Base-by-base conservation (phyloP, 2,888 invertebrate species). In the Spodoptera exigua region DNA sequence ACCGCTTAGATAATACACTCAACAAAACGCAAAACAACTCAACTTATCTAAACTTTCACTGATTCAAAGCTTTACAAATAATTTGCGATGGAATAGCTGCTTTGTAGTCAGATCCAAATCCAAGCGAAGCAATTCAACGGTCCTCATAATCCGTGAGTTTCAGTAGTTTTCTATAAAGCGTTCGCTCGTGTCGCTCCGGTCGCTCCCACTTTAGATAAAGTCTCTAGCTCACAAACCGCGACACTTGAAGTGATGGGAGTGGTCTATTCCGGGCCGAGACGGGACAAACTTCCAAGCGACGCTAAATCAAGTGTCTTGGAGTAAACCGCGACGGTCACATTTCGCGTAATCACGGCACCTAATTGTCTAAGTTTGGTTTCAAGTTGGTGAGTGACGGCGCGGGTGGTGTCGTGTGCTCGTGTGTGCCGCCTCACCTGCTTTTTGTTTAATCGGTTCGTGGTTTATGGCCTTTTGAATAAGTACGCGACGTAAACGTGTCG, bases 331-430 rank as follows among this genome's bases (percentile, higher is more conserved):
- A 51, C 61, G 75, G 75, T 74, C 78, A 60, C 74, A 74, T 70
- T 74, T 67, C 74, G 63, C 61, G 68, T 68, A 77, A 75, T 75
- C 75, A 77, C 74, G 68, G 66, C 63, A 51, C 67, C 61, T 77
- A 75, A 75, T 77, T 75, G 71, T 74, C 53, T 61, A 77, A 75
- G 63, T 75, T 75, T 70, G 70, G 53, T 48, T 48, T 41, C 36
- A 53, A 77, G 56, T 74, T 67, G 37, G 67, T 74, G 64, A 74
- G 60, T 70, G 64, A 74, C 64, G 60, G 69, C 32, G 69, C 32
- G 40, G 40, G 17, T 13, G 27, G 35, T 11, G n/a, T 32, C 51
- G 18, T 36, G 36, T 57, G 61, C 27, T 27, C 18, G 3, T n/a
- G 21, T 9, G 21, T 14, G 18, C 9, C 21, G 10, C 27, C 27